phyloP scores from a whole-genome alignment of 30 jellyfish, hydroid and myxozoan genomes.

The Hydractinia symbiolongicarpus region DNA sequence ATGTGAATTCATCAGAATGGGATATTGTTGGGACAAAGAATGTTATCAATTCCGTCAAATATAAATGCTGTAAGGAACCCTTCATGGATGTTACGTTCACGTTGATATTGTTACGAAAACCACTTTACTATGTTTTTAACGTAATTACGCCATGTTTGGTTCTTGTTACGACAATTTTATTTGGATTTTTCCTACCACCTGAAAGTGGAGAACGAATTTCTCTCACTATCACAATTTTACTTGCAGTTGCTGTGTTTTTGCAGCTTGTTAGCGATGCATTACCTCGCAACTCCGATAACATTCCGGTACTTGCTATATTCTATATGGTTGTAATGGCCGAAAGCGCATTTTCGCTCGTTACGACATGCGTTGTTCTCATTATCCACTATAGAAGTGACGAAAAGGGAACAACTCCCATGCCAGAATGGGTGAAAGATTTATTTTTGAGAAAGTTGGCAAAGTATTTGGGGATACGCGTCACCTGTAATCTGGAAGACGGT shows the following conservation, averaged over 20 bases:
- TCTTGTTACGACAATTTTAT: constrained; percentile 46
- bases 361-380: constrained; percentile 80
- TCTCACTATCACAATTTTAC: constrained; percentile 67
- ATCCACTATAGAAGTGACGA: constrained; percentile 59
- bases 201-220: constrained; percentile 92
- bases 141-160: constrained; percentile 88
- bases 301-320: constrained; percentile 68
- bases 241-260: constrained; percentile 89
- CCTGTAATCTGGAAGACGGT: background rate
- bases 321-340: constrained; percentile 89
- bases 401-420: constrained; percentile 57
- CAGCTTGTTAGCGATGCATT: constrained; percentile 74
- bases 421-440: constrained; percentile 63
- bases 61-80: constrained; percentile 74
- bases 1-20: constrained; percentile 81
- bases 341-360: constrained; percentile 70
- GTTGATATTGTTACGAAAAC: constrained; percentile 57
- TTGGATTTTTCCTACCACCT: constrained; percentile 92
- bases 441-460: constrained; percentile 43
- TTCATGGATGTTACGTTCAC: constrained; percentile 64
- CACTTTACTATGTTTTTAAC: constrained; percentile 69
- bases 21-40: constrained; percentile 33
- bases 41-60: constrained; percentile 31
- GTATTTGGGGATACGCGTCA: constrained; percentile 32
- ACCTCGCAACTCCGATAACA: constrained; percentile 83